These are phyloP conservation scores for Archips xylosteana DNA, from an alignment of 2,888 invertebrate genomes.

Conservation along the genomic window DNA sequence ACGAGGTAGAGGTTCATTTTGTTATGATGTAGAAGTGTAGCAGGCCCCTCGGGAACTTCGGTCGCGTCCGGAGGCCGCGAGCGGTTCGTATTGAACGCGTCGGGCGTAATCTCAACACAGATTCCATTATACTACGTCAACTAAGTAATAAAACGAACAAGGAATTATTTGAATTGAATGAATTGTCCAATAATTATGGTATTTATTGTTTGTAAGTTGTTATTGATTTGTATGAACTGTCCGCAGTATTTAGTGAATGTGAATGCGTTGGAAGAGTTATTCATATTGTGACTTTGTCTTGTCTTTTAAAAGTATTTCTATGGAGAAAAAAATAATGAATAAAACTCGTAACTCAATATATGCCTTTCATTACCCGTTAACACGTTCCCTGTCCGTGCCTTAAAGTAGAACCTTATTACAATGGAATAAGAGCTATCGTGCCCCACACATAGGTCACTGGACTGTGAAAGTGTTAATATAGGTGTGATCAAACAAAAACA, in stretches of 20 bases:
- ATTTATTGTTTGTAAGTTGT: slow-evolving; percentile 83
- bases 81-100: slow-evolving; percentile 17
- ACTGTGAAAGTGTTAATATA: too few species aligned
- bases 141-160: slow-evolving; percentile 60
- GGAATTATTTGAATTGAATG: slow-evolving; percentile 79
- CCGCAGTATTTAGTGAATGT: slow-evolving; percentile 78
- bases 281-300: slow-evolving; percentile 82
- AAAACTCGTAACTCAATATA: slow-evolving; percentile 73
- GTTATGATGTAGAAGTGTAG: slow-evolving; percentile 54
- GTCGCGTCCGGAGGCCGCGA: slow-evolving; percentile 6
- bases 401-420: too few species aligned
- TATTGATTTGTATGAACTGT: slow-evolving; percentile 77
- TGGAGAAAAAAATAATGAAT: slow-evolving; percentile 77
- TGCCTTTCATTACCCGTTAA: slow-evolving; percentile 61
- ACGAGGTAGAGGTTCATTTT: slow-evolving; percentile 68
- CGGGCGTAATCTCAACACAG: slow-evolving; percentile 45
- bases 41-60: slow-evolving; percentile 7
- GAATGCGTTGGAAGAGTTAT: slow-evolving; percentile 76
- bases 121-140: slow-evolving; percentile 59
- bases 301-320: slow-evolving; percentile 85
- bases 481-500: neutral
- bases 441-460: too few species aligned
- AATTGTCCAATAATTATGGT: slow-evolving; percentile 78
- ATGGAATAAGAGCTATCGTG: too few species aligned
- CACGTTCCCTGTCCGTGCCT: too few species aligned